Evolutionary conservation across 2,113 vertebrate genomes (phyloP), one percentile per base, ranked within the genome.

Genomic region (Cyanoderma ruficeps): DNA sequence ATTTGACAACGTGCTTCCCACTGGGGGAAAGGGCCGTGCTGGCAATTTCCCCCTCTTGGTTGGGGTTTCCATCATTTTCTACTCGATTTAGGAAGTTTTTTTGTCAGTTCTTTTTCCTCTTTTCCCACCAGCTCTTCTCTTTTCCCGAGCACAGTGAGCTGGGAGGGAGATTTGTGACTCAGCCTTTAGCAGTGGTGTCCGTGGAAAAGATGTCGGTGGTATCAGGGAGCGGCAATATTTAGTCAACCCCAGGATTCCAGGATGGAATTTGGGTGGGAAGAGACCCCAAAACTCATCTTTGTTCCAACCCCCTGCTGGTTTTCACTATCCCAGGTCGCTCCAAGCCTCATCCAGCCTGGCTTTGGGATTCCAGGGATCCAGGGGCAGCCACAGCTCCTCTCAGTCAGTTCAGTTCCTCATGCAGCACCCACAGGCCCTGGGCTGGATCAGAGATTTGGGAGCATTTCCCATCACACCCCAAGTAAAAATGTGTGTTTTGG

Each of bases 401-500:
- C 15, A 52, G 31, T 8, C 23, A 19, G 0, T 13, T 35, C 30
- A 49, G 1, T 9, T 35, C 33, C 37, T 42, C 16, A 35, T 0
- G 5, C 6, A 6, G 46, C 6, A 3, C 42, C 25, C 2, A 2
- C 35, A 64, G 44, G 5, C 33, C 7, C 0, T 0, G 4, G 25
- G 41, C 39, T 64, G 44, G 2, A 22, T 2, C 31, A 9, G 15
- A 50, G 42, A 3, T 63, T 67, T 24, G 6, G 41, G n/a, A 59
- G 49, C 0, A 7, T 6, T 46, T 71, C 41, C 59, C 39, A 37
- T 17, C 47, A 6, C 46, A 41, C 18, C 87, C 23, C 37, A 37
- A 9, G 37, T 37, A 37, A 37, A 37, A 37, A 37, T 37, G 37
- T 37, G 10, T 37, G 37, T 37, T 37, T 37, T 37, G 37, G 37